A percentile compares a stretch with the other conserved stretches of the same genome.
Evolutionary conservation across 2,113 vertebrate species (phyloP).

Genomic region (Entomyzon cyanotis): DNA sequence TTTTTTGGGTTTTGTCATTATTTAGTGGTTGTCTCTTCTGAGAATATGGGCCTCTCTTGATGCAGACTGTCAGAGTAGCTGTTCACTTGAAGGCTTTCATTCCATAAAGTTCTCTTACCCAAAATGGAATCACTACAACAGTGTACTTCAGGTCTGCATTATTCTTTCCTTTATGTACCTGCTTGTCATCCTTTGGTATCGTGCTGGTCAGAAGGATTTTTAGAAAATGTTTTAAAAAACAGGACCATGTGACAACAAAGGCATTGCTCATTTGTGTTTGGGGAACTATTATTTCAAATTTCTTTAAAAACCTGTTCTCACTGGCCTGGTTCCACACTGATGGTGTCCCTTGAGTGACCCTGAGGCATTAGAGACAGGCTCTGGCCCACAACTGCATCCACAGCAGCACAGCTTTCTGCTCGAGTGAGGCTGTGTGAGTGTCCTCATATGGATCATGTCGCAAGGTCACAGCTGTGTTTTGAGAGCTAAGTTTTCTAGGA

Average conservation of each 20-base stretch:
- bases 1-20: not conserved
- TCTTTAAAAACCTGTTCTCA: not conserved
- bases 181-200: not conserved
- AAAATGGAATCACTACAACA: not conserved
- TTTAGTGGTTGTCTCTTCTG: not conserved
- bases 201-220: not conserved
- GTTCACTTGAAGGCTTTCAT: not conserved
- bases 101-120: not conserved
- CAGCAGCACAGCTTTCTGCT: not conserved
- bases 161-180: not conserved
- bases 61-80: not conserved
- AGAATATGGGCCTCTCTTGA: not conserved
- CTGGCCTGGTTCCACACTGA: not conserved
- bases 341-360: not conserved
- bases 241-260: not conserved
- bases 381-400: not conserved
- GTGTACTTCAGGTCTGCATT: not conserved
- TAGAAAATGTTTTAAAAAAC: not conserved
- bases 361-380: not conserved
- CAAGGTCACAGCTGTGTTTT: not conserved
- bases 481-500: not conserved
- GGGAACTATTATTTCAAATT: not conserved
- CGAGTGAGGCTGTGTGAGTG: not conserved
- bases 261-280: not conserved
- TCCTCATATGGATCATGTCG: accelerated